Percentiles rank a stretch among this genome's conserved stretches.
These are phyloP conservation scores for Aplysina aerophoba DNA, from an alignment of 37 sponge, comb jelly and placozoan species.

Conservation along the genomic window DNA sequence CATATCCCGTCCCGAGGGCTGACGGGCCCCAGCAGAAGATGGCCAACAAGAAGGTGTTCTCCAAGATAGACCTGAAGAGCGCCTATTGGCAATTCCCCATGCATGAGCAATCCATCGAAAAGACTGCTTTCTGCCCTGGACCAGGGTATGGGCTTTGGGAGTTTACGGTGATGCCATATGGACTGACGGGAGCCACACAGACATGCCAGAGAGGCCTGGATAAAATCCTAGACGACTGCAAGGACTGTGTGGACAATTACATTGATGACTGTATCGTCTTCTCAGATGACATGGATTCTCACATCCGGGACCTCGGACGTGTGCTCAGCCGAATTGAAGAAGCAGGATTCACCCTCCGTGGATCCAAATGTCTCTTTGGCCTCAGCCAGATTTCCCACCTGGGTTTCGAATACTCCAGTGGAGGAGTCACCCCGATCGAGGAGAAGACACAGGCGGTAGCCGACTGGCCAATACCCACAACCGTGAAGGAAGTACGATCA, in stretches of 20 bases:
- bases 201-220: conserved; percentile 21
- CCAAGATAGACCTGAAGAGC: not conserved
- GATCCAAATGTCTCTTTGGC: too few relatives aligned
- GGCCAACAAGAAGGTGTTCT: not conserved
- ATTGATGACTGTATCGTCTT: conserved; percentile 5
- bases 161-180: conserved; percentile 35
- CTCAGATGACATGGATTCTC: not conserved
- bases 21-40: conserved; percentile 20
- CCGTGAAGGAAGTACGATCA: conserved; percentile 3
- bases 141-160: conserved; percentile 36
- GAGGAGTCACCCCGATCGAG: not conserved
- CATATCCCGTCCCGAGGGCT: conserved; percentile 16
- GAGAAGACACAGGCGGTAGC: conserved; percentile 4
- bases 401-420: not conserved
- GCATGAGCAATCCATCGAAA: not conserved
- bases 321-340: not conserved
- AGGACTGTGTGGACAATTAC: conserved; percentile 13
- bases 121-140: conserved; percentile 27
- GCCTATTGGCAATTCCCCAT: conserved; percentile 30
- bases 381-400: too few relatives aligned
- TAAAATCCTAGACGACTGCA: conserved; percentile 11
- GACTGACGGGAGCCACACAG: conserved; percentile 32
- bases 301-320: not conserved
- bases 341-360: too few relatives aligned
- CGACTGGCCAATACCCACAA: not conserved